Base-by-base conservation (phyloP, 1,140 invertebrate genomes). In the Dendrolimus punctatus region DNA sequence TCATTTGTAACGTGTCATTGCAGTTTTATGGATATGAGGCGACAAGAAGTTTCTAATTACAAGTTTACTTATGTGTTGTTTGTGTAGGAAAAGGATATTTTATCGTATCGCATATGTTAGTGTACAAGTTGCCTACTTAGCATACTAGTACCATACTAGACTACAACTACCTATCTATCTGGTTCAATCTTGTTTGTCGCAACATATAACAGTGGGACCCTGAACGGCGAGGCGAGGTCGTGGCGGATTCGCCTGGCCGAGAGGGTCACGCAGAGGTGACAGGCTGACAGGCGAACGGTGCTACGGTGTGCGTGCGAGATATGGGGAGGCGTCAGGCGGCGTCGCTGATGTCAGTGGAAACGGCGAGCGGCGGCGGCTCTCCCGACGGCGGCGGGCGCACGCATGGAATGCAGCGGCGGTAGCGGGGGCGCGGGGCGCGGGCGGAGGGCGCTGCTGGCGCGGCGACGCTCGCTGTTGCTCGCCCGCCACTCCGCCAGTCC, bases 401-500 rank as follows among this genome's bases (percentile, higher is more conserved):
- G 72, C 70, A 68, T 67, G 73, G 77, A 75, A 73, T 79, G 76
- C 76, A 79, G 76, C 73, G 57, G 62, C 54, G 68, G 57, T 73
- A 72, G 62, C 72, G 71, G 53, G 66, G 64, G 61, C 49, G 78
- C 55, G 72, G 73, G 71, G 79, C 64, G 76, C 67, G 76, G 68
- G 76, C 69, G 72, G 68, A 58, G 65, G 71, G 62, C 64, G 72
- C 66, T 76, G 79, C 78, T 80, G 77, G 69, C 76, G 74, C 71
- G 69, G 62, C 76, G 73, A 68, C 68, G 69, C 61, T 70, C 67
- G 60, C 60, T 77, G 72, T 70, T 76, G 76, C 71, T 68, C 66
- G 73, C 66, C 71, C 74, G 75, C 71, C 81, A 82, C 75, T 83
- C 71, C 56, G 78, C 71, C 81, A 82, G 76, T 83, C 71, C 56